These are phyloP conservation scores for Gari tellinella DNA, from an alignment of 2,888 invertebrate species.

Conservation along the genomic window DNA sequence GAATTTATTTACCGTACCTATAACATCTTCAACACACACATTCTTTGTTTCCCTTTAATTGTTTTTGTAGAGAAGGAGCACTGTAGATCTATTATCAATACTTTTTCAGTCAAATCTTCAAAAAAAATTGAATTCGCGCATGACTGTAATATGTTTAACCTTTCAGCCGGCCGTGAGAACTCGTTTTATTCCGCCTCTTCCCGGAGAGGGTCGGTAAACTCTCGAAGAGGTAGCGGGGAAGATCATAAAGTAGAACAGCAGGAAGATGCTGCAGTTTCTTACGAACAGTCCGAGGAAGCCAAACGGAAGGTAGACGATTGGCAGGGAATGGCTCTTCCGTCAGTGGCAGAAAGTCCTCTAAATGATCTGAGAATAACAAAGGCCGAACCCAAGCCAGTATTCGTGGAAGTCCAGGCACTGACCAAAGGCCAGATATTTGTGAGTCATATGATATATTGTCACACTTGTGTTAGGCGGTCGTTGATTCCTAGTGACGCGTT, in stretches of 20 bases:
- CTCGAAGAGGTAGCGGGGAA: conserved; percentile 14
- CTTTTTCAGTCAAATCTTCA: no score
- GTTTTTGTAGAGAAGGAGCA: no score
- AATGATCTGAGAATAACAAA: conserved; percentile 31
- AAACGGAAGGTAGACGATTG: conserved; percentile 52
- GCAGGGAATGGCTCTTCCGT: conserved; percentile 46
- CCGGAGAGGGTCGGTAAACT: conserved; percentile 19
- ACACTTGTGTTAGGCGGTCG: no score
- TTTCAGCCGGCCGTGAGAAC: conserved; percentile 35
- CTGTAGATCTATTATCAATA: no score
- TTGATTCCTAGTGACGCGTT: no score
- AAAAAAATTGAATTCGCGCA: no score
- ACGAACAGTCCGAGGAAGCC: not conserved
- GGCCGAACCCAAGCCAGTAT: conserved; percentile 54
- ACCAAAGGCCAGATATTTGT: conserved; percentile 77
- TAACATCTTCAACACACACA: no score
- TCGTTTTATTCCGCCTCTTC: conserved; percentile 41
- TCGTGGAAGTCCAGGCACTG: conserved; percentile 70
- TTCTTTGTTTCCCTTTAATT: no score
- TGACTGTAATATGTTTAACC: no score
- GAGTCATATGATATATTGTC: conserved; percentile 52
- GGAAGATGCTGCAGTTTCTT: not conserved
- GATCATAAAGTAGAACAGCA: not conserved
- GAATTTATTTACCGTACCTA: no score
- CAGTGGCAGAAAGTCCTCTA: conserved; percentile 36